Evolutionary conservation across 2,888 invertebrate genomes (phyloP), one percentile per base, ranked within the genome.

Genomic region (Ophonus ardosiacus): DNA sequence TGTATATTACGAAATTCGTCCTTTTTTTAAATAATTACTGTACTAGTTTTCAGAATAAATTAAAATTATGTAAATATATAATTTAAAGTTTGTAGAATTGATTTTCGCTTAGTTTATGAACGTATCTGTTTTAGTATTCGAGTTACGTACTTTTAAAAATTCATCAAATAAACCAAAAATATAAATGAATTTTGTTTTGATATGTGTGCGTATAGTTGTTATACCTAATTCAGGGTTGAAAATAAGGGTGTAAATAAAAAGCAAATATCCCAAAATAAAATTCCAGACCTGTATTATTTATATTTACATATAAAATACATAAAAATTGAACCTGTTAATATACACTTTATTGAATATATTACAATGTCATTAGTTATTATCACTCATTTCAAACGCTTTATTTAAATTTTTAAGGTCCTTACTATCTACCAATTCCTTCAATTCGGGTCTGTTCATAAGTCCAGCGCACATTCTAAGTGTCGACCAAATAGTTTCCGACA

Each of bases 401-500:
- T 95, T 95, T 0, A 95, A 90, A 86, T 93, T 93, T 86, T 89
- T 89, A 87, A 95, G 91, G 90, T 95, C 94, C 86, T 93, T 93
- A 24, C 93, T 93, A 90, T 94, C 94, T 7, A 95, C 93, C 84
- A 93, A 90, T 74, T 92, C 92, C 85, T 94, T 94, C 74, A 95
- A 90, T 89, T 95, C 94, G 88, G 93, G 92, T 88, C 94, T 93
- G 81, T 95, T 95, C 94, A 98, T 95, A 86, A 98, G 92, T 4
- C 97, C 96, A 81, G 96, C 93, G 57, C 97, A 96, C 95, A 98
- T 96, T 89, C 97, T 94, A 82, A 99, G 92, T 0, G 98, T 98
- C 79, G 96, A 96, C 99, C 99, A 99, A 90, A 99, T 98, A 59
- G 97, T 97, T 87, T 97, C 96, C 0, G 98, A 98, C 96, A 97